A percentile compares a stretch with the other conserved stretches of the same genome.
Conservation (phyloP, 1,140 invertebrate species). For the Choristoneura fumiferana region DNA sequence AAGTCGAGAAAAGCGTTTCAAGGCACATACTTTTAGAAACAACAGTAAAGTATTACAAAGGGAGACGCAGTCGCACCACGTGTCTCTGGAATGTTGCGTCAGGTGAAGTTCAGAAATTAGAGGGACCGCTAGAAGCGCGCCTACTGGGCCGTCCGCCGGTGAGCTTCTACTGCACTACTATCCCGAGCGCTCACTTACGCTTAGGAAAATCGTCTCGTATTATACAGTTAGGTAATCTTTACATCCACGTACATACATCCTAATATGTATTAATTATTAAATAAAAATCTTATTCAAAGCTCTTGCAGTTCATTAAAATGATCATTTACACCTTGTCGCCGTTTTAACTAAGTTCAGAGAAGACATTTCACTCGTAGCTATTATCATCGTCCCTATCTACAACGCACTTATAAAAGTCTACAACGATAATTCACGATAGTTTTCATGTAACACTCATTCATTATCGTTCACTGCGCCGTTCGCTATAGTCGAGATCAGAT, state of each 20-base stretch:
- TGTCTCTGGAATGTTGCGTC: conserved; percentile 40
- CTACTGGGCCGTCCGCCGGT: conserved; percentile 44
- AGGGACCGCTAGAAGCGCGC: conserved; percentile 67
- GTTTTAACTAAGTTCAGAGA: conserved; percentile 37
- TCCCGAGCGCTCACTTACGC: conserved; percentile 30
- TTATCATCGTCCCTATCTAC: conserved; percentile 23
- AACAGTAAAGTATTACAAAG: conserved; percentile 60
- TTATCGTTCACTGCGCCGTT: conserved; percentile 56
- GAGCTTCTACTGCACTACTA: conserved; percentile 32
- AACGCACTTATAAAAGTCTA: conserved; percentile 23
- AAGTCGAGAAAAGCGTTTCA: conserved; percentile 74
- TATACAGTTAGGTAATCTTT: conserved; percentile 23
- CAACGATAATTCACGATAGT: conserved; percentile 25
- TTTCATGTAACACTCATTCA: conserved; percentile 24
- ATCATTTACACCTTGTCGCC: conserved; percentile 49
- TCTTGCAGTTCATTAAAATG: conserved; percentile 55
- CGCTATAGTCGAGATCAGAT: conserved; percentile 50
- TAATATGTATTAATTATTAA: conserved; percentile 36
- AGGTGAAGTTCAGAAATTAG: conserved; percentile 51
- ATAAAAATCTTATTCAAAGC: conserved; percentile 59
- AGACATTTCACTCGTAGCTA: conserved; percentile 34
- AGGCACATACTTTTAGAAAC: conserved; percentile 78
- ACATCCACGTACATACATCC: conserved; percentile 31
- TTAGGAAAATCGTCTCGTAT: conserved; percentile 8
- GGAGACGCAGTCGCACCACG: conserved; percentile 42